phyloP scores from a whole-genome alignment of 2,797 vertebrate genomes.

The Sandelia bainsii region DNA sequence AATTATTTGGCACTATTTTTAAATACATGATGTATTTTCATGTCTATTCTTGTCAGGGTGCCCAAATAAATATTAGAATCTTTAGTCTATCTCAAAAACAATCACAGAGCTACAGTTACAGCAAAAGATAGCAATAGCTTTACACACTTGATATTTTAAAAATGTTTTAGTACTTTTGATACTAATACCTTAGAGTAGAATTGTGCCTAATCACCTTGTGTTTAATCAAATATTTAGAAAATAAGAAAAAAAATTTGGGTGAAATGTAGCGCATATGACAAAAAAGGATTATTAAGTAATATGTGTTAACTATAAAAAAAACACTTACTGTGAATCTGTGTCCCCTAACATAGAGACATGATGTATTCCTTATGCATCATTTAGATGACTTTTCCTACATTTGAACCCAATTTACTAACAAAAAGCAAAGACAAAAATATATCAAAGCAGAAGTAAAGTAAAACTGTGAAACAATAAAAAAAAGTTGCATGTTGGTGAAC shows the following conservation, averaged over 20 bases:
- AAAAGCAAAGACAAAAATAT: conserved; percentile 18
- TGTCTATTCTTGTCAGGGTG: not conserved
- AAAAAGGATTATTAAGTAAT: no score
- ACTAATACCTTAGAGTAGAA: not conserved
- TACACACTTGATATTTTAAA: no score
- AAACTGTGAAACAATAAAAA: not conserved
- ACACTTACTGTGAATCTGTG: not conserved
- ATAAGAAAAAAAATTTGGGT: not conserved
- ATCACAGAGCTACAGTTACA: no score
- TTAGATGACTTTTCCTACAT: conserved; percentile 36
- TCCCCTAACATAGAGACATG: conserved; percentile 19
- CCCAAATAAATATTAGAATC: not conserved
- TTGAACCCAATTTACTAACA: conserved; percentile 51
- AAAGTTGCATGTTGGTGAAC: not conserved
- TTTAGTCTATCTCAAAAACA: no score
- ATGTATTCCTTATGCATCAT: conserved; percentile 60
- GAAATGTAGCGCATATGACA: no score
- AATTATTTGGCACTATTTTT: conserved; percentile 13
- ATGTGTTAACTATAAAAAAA: conserved; percentile 6
- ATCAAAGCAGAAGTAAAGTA: not conserved
- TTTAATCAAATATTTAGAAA: not conserved
- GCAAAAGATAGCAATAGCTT: no score
- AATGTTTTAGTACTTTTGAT: not conserved
- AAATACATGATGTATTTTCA: conserved; percentile 5
- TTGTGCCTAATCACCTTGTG: not conserved